A percentile compares a stretch with the other conserved stretches of the same genome.
Conservation (phyloP, 2,888 invertebrate genomes). For the Chydorus sphaericus region DNA sequence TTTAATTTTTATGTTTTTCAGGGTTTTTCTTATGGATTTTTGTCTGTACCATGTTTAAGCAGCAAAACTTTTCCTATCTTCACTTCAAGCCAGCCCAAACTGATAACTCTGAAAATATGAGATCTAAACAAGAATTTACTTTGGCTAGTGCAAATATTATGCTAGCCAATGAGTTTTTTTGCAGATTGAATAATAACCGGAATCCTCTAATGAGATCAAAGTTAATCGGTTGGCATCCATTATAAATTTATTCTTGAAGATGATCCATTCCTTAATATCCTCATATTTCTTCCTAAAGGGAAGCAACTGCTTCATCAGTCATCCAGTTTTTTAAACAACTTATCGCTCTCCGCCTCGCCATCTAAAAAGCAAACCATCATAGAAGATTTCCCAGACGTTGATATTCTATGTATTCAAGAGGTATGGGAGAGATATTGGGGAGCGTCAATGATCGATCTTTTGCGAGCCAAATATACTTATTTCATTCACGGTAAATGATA, state of each 20-base stretch:
- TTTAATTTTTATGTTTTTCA: background rate
- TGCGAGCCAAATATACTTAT: conserved; percentile 25
- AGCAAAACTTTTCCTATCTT: conserved; percentile 11
- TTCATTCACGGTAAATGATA: conserved; percentile 23
- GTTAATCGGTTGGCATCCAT: background rate
- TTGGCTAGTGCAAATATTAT: conserved; percentile 19
- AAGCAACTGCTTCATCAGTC: conserved; percentile 15
- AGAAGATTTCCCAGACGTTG: conserved; percentile 18
- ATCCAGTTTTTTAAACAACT: background rate
- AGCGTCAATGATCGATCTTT: conserved; percentile 22
- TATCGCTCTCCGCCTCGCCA: background rate
- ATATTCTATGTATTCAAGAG: conserved; percentile 29
- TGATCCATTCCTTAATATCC: background rate
- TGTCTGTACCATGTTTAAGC: conserved; percentile 13
- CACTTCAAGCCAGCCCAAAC: background rate
- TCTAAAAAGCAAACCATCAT: conserved; percentile 15
- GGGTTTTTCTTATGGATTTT: conserved; percentile 13
- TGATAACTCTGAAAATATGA: no score
- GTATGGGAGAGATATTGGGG: conserved; percentile 25
- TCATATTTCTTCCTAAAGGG: background rate
- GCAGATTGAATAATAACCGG: conserved; percentile 17
- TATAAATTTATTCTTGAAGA: background rate
- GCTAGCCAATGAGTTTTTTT: conserved; percentile 18
- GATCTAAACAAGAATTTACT: conserved; percentile 15
- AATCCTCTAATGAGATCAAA: background rate